Evolutionary conservation across 1,140 invertebrate genomes (phyloP).

Genomic region (Bacillus rossius): DNA sequence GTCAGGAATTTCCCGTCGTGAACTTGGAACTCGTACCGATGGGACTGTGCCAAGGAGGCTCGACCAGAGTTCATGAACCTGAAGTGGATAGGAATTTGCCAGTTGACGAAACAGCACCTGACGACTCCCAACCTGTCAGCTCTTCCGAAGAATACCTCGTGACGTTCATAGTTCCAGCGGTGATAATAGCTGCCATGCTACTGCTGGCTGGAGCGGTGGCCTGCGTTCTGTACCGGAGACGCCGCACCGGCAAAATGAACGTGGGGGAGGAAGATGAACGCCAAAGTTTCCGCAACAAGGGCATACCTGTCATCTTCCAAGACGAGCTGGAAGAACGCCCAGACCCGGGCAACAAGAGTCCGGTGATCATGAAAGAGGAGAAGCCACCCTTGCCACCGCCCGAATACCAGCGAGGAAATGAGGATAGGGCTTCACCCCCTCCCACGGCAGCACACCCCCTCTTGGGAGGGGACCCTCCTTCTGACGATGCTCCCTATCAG

Average conservation of each 20-base stretch:
- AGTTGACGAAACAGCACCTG: slow-evolving; percentile 29
- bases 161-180: slow-evolving; percentile 84
- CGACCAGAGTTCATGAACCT: slow-evolving; percentile 43
- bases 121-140: slow-evolving; percentile 45
- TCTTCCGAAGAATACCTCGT: slow-evolving; percentile 75
- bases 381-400: slow-evolving; percentile 80
- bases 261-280: slow-evolving; percentile 69
- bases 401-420: slow-evolving; percentile 57
- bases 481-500: slow-evolving; percentile 58
- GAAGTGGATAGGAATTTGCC: slow-evolving; percentile 32
- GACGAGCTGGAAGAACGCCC: slow-evolving; percentile 91
- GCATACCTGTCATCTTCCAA: slow-evolving; percentile 89
- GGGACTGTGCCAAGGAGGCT: slow-evolving; percentile 62
- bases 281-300: slow-evolving; percentile 80
- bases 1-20: slow-evolving; percentile 70
- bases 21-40: slow-evolving; percentile 63
- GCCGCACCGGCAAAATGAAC: slow-evolving; percentile 71
- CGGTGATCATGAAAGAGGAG: slow-evolving; percentile 89
- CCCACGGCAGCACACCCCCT: slow-evolving; percentile 35
- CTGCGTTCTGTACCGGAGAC: slow-evolving; percentile 78
- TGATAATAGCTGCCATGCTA: slow-evolving; percentile 86
- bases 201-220: slow-evolving; percentile 81
- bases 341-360: slow-evolving; percentile 79
- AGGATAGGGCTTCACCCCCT: slow-evolving; percentile 47
- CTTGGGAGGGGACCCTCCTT: slow-evolving; percentile 23